Evolutionary conservation across 2,888 invertebrate species (phyloP).

Genomic region (Gastracanthus pulcherrimus): DNA sequence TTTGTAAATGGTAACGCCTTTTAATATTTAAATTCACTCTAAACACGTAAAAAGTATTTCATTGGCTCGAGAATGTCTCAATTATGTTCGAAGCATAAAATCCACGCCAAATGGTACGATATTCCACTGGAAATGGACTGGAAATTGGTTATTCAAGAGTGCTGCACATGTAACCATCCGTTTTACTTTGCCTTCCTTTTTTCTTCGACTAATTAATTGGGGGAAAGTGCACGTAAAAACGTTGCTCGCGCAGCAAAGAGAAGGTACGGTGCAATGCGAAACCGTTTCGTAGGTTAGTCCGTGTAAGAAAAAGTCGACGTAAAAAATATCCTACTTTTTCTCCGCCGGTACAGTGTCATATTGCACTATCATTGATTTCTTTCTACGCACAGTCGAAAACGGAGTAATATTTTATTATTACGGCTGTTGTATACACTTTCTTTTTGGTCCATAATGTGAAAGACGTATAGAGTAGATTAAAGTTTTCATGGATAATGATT

Average conservation of each 20-base stretch:
- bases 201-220: slow-evolving; percentile 43
- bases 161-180: slow-evolving; percentile 32
- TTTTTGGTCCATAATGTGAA: background rate
- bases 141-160: slow-evolving; percentile 47
- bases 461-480: background rate
- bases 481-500: background rate
- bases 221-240: slow-evolving; percentile 41
- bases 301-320: background rate
- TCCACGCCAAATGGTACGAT: background rate
- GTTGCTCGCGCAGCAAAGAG: background rate
- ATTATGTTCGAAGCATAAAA: slow-evolving; percentile 22
- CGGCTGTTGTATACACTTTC: background rate
- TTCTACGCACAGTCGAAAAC: background rate
- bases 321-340: background rate
- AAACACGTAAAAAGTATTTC: background rate
- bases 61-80: slow-evolving; percentile 23
- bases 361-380: background rate
- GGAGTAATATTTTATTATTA: background rate
- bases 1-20: background rate
- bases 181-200: slow-evolving; percentile 23
- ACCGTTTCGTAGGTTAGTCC: background rate
- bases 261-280: background rate
- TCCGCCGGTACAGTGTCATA: background rate
- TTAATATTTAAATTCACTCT: background rate
- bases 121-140: slow-evolving; percentile 7